Percentiles rank a stretch among this genome's conserved stretches.
Conservation (phyloP, 1,140 invertebrate genomes). For the Aporrectodea caliginosa region DNA sequence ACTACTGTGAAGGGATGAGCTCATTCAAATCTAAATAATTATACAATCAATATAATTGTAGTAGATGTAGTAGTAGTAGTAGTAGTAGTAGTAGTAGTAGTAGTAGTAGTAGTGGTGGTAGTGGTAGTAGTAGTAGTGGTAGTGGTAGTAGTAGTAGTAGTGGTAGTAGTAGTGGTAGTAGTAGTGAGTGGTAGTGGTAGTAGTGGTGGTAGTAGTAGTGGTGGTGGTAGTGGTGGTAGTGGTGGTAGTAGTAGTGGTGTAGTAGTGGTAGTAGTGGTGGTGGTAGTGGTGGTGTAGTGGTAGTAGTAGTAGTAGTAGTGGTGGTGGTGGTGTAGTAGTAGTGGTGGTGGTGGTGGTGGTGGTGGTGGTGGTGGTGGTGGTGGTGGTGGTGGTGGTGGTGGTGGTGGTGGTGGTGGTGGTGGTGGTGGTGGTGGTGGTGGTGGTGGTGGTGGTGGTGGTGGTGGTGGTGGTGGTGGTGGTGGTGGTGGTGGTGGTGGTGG, state of each 20-base stretch:
- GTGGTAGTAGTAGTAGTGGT: neutral
- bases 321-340: neutral
- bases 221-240: neutral
- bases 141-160: neutral
- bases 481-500: neutral
- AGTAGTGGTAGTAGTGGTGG: neutral
- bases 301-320: neutral
- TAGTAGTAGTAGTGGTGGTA: neutral
- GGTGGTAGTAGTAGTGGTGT: neutral
- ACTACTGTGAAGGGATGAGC: too few relatives aligned
- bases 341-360: neutral
- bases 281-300: neutral
- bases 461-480: neutral
- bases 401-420: neutral
- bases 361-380: neutral
- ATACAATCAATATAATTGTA: neutral
- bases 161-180: neutral
- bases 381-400: neutral
- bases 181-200: neutral
- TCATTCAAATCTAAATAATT: too few relatives aligned
- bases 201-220: neutral
- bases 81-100: slow-evolving; percentile 1
- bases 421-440: neutral
- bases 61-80: neutral
- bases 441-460: neutral